Evolutionary conservation across 23 tunicate species (phyloP).

Genomic region (Halocynthia roretzi): DNA sequence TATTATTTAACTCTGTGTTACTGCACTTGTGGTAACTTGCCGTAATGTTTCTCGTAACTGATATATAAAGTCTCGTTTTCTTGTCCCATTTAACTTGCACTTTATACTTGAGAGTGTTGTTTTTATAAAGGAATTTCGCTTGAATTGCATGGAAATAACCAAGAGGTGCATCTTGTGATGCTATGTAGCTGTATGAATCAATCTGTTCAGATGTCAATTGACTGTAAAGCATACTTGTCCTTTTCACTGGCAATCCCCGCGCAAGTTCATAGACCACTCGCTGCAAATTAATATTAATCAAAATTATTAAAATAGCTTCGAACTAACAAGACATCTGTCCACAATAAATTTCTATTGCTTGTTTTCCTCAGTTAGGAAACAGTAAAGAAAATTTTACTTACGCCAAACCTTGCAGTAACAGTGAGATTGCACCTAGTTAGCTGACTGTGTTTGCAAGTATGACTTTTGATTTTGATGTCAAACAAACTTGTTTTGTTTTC

Average conservation of each 20-base stretch:
- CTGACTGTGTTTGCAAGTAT: neutral
- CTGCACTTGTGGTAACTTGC: neutral
- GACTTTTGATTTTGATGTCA: slow-evolving; percentile 11
- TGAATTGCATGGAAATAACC: slow-evolving; percentile 12
- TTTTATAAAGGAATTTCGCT: neutral
- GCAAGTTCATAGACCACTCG: no score
- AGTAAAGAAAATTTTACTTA: neutral
- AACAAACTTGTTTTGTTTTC: neutral
- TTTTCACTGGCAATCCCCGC: no score
- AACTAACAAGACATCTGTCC: no score
- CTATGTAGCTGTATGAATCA: neutral
- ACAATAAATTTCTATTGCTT: no score
- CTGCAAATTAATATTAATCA: no score
- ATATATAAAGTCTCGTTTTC: slow-evolving; percentile 10
- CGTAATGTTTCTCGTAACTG: slow-evolving; percentile 10
- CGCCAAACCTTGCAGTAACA: slow-evolving; percentile 7
- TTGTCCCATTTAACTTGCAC: slow-evolving; percentile 14
- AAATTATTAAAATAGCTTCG: no score
- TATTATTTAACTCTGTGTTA: no score
- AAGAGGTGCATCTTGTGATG: neutral
- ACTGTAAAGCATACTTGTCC: no score
- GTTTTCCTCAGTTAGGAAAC: no score
- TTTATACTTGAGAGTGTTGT: neutral
- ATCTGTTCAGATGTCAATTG: no score
- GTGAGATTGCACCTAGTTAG: slow-evolving; percentile 21